A percentile compares a stretch with the other conserved stretches of the same genome.
These are phyloP conservation scores for Pungitius pungitius DNA, from an alignment of 2,113 vertebrate species.

Conservation along the genomic window DNA sequence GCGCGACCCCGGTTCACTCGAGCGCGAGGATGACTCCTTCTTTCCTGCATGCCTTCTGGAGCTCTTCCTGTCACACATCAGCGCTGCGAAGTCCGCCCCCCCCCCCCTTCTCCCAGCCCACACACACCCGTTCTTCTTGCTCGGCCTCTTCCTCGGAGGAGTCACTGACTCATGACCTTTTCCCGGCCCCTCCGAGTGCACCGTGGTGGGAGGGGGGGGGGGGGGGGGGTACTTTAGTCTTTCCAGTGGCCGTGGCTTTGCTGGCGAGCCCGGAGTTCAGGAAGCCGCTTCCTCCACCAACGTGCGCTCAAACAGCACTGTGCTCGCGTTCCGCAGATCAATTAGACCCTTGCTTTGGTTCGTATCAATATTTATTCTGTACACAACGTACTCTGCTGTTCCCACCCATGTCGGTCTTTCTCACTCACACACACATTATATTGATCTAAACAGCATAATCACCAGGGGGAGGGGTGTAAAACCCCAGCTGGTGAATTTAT, in stretches of 20 bases:
- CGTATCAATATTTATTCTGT: conserved; percentile 84
- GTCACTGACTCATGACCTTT: conserved; percentile 71
- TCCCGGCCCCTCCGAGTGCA: conserved; percentile 37
- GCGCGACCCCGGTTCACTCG: conserved; percentile 67
- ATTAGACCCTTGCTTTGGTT: conserved; percentile 76
- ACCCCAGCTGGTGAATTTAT: conserved; percentile 65
- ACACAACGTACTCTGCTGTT: conserved; percentile 71
- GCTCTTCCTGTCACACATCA: conserved; percentile 82
- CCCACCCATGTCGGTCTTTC: conserved; percentile 58
- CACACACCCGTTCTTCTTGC: conserved; percentile 49
- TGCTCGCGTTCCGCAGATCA: conserved; percentile 68
- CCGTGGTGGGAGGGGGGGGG: conserved; percentile 29
- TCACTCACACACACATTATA: conserved; percentile 47
- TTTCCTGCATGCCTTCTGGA: conserved; percentile 79
- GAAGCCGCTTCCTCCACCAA: conserved; percentile 42
- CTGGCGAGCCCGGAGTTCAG: conserved; percentile 19
- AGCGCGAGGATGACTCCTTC: conserved; percentile 75
- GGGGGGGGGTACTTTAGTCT: conserved; percentile 12
- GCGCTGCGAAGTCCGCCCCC: conserved; percentile 49
- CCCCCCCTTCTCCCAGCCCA: conserved; percentile 49
- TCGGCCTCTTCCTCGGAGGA: conserved; percentile 60
- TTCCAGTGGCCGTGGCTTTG: conserved; percentile 32
- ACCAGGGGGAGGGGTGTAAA: conserved; percentile 64
- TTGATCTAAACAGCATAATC: conserved; percentile 74
- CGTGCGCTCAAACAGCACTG: conserved; percentile 31